Evolutionary conservation across 1,140 invertebrate species (phyloP), one percentile per base, ranked within the genome.

Genomic region (Ptiloglossa arizonensis): DNA sequence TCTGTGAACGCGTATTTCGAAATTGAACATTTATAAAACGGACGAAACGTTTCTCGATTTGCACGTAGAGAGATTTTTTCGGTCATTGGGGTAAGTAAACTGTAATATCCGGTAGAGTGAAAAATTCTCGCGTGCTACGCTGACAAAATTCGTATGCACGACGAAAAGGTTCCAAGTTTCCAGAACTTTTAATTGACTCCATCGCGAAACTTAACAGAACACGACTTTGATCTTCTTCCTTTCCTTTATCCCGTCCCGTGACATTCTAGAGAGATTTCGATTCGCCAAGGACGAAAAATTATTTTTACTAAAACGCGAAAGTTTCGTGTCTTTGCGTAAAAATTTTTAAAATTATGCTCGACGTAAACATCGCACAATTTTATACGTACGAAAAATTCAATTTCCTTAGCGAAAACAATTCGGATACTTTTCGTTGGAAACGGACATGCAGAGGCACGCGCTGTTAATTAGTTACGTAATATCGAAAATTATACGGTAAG

Each of bases 161-260:
- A n/a, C 75, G 62, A 32, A 64, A 50, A 80, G 44, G 44, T 57
- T 63, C 50, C 56, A 62, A 86, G 76, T 86, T 82, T 19, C 19
- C 9, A 41, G 56, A 87, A 87, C 83, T 87, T 87, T 87, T 87
- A 87, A 87, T 87, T 87, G 83, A 86, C 86, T 86, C 79, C 74
- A 77, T 81, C 78, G 80, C 44, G 79, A 79, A 86, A 86, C 86
- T 84, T 81, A 80, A 82, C 76, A 86, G 81, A n/a, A 84, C 86
- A 52, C 79, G 77, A 87, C 83, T 87, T 87, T 87, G 86, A 87
- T 87, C 81, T 64, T 75, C 69, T 38, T 75, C 38, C 38, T 85
- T 72, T 81, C 78, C 68, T 81, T 62, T 68, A 59, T 57, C n/a
- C 62, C 54, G 46, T 27, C 64, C 57, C 44, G 75, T 27, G 67